These are phyloP conservation scores for Volucella zonaria DNA, from an alignment of 2,888 invertebrate species.

Conservation along the genomic window DNA sequence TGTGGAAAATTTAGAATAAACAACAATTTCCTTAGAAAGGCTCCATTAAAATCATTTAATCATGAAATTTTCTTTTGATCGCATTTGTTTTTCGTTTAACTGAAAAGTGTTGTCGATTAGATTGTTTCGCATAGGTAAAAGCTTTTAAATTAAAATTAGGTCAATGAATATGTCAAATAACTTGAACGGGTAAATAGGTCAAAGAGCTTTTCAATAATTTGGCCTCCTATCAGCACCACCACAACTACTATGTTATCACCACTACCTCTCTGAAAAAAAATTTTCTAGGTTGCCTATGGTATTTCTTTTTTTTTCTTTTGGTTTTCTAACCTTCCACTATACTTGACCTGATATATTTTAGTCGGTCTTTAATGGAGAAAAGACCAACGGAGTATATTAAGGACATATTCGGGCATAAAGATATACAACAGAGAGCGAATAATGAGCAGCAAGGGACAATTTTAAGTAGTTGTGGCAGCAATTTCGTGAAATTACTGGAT, in stretches of 20 bases:
- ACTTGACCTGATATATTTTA: constrained; percentile 14
- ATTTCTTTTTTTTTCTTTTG: constrained; percentile 10
- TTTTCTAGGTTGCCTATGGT: constrained; percentile 1
- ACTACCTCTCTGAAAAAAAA: background rate
- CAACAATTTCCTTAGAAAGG: background rate
- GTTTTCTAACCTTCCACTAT: constrained; percentile 19
- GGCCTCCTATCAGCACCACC: constrained; percentile 2
- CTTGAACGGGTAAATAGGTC: constrained; percentile 58
- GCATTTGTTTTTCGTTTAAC: background rate
- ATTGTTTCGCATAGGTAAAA: constrained; percentile 11
- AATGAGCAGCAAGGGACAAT: no score
- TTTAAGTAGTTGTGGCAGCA: no score
- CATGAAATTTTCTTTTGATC: background rate
- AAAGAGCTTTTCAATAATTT: constrained; percentile 44
- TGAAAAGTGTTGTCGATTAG: constrained; percentile 8
- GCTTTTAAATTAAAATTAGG: constrained; percentile 52
- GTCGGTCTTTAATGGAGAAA: background rate
- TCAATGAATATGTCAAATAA: constrained; percentile 45
- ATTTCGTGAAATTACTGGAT: no score
- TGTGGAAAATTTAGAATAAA: constrained; percentile 2
- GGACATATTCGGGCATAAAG: no score
- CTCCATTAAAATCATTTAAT: no score
- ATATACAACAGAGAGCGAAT: no score
- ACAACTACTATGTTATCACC: no score
- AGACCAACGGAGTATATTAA: no score